Percentiles rank a stretch among this genome's conserved stretches.
These are phyloP conservation scores for Prosapia bicincta DNA, from an alignment of 2,888 invertebrate species.

Conservation along the genomic window DNA sequence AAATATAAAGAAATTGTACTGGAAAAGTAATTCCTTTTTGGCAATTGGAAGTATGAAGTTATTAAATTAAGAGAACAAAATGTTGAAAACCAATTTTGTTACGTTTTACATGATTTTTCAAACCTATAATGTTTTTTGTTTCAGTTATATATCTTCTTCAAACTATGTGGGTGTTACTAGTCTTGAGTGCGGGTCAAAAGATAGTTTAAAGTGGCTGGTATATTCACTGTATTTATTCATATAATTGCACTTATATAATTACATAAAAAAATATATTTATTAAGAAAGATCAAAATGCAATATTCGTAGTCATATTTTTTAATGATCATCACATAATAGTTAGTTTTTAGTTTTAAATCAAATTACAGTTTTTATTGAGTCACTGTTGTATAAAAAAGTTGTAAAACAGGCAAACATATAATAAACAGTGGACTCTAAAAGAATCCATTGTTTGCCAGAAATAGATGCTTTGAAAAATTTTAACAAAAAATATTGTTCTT, in stretches of 20 bases:
- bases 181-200: background rate
- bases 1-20: too few relatives aligned
- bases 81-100: too few relatives aligned
- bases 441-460: too few relatives aligned
- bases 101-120: too few relatives aligned
- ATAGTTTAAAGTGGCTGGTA: background rate
- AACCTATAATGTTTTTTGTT: too few relatives aligned
- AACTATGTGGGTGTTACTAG: background rate
- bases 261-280: background rate
- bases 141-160: background rate
- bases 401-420: too few relatives aligned
- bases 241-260: background rate
- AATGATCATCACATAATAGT: background rate
- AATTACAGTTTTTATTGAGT: background rate
- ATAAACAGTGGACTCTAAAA: too few relatives aligned
- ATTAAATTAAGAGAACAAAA: too few relatives aligned
- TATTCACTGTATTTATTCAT: background rate
- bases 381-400: background rate
- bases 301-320: background rate
- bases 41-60: too few relatives aligned
- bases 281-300: background rate
- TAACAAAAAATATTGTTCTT: too few relatives aligned
- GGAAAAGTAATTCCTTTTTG: too few relatives aligned
- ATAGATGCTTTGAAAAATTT: too few relatives aligned
- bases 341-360: background rate